Evolutionary conservation across 2,797 vertebrate species (phyloP), one percentile per base, ranked within the genome.

Genomic region (Argentina silus): DNA sequence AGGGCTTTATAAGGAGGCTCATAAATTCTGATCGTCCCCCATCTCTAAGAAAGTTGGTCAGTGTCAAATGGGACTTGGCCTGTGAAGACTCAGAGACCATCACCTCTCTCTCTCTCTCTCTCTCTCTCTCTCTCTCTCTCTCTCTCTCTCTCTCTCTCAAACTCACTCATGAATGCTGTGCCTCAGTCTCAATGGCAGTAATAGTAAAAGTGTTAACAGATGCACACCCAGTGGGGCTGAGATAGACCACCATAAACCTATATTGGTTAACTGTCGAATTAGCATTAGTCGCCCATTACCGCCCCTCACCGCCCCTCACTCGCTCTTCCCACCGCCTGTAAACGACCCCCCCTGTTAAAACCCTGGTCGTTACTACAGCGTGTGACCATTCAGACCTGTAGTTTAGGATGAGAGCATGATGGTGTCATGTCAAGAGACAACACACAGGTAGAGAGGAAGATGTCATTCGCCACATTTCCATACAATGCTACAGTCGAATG

Each of bases 251-350:
- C 57, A 65, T 76, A 85, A 84, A 83, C 48, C 44, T 60, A 64
- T 55, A 66, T 61, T 72, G 48, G 75, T 84, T 73, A 84, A 80
- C 67, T 71, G 74, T 6, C 56, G 66, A 65, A 70, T 82, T 68
- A 73, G 62, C 71, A 67, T 74, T 61, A 23, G 55, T 53, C 27
- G 62, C 67, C 65, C 71, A 78, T 86, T 85, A 85, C 72, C 70
- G 60, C 59, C 75, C 67, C 77, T 69, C 69, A 85, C 72, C 70
- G 60, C 59, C 75, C 67, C 77, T 69, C 69, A 78, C 75, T 67
- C 63, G 56, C 42, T 53, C 68, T 14, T 74, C 76, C 56, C 70
- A 70, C 79, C 42, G 59, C 78, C 62, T 70, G 70, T 83, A 86
- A 87, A 87, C 78, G 53, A 36, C 79, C 84, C 19, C 19, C 62